These are phyloP conservation scores for Corydoras maculifer DNA, from an alignment of 2,113 vertebrate species.

Conservation along the genomic window DNA sequence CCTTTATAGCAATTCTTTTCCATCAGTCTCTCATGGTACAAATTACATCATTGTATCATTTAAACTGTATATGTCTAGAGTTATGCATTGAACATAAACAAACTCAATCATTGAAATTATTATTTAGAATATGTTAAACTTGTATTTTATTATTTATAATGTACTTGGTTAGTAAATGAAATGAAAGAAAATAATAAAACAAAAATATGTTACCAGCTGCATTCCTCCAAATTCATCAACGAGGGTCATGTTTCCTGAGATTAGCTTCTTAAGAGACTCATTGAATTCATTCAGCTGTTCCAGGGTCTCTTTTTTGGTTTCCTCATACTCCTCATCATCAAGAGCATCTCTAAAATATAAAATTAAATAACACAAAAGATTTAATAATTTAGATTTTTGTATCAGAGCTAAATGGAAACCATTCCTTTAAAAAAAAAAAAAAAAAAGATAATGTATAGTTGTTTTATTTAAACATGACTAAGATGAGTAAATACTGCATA, in stretches of 20 bases:
- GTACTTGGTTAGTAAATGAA: too few relatives aligned
- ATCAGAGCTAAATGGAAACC: too few relatives aligned
- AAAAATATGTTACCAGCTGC: slow-evolving; percentile 78
- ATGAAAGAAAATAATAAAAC: neutral
- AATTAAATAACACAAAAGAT: neutral
- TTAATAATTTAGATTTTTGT: too few relatives aligned
- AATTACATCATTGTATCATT: neutral
- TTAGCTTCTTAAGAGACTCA: slow-evolving; percentile 91
- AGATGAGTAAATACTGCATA: too few relatives aligned
- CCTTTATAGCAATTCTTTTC: too few relatives aligned
- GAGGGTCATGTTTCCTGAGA: slow-evolving; percentile 95
- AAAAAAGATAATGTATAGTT: too few relatives aligned
- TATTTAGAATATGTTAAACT: too few relatives aligned
- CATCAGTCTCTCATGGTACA: too few relatives aligned
- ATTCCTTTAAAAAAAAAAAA: too few relatives aligned
- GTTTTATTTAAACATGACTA: too few relatives aligned
- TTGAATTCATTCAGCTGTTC: slow-evolving; percentile 94
- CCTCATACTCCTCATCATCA: slow-evolving; percentile 92
- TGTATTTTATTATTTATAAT: too few relatives aligned
- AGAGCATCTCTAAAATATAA: slow-evolving; percentile 77
- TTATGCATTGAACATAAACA: neutral
- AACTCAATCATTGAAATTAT: neutral
- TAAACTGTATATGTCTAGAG: neutral
- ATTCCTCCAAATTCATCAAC: slow-evolving; percentile 93
- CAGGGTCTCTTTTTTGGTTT: slow-evolving; percentile 93